Evolutionary conservation across 2,797 vertebrate genomes (phyloP), one percentile per base, ranked within the genome.

Genomic region (Dromococcyx pavoninus): DNA sequence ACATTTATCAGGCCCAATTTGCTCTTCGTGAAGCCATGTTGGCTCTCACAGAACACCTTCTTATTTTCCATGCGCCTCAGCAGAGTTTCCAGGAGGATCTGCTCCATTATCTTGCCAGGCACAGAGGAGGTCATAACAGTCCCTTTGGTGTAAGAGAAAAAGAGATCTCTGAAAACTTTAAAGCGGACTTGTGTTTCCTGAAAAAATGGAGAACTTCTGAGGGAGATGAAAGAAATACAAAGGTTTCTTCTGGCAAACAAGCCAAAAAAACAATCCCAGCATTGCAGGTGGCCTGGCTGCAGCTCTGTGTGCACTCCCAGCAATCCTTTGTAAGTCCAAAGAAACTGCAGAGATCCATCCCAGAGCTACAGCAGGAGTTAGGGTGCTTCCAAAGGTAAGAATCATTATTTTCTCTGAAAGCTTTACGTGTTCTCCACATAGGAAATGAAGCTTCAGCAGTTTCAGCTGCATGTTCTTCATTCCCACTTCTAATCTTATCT

Each of bases 401-500:
- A 50, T 19, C 22, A 39, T 33, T 35, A 18, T 72, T 85, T 81
- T 50, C 67, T 35, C 9, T 32, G 71, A 74, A 82, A 82, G 30
- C 19, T 75, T 72, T 73, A 16, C 33, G 6, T 0, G 0, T 54
- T 56, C 25, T 69, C 65, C 73, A 60, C 17, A 2, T 4, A 43
- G 37, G 44, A 81, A 93, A 62, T 19, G 33, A 54, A 35, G 18
- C 16, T 50, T 92, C 32, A 72, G 35, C 70, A 64, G 54, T 84
- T 89, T 67, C 60, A 69, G 25, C 41, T 80, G 56, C 0, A 0
- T 50, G 28, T 67, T 86, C 39, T 33, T 62, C 8, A 54, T 86
- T 79, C n/a, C 27, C 9, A 3, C 30, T 33, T 60, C 30, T 56
- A 61, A 70, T 65, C 54, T 67, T 50, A 60, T n/a, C 33, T 3